These are phyloP conservation scores for Sinocyclocheilus grahami DNA, from an alignment of 2,113 vertebrate species.

Conservation along the genomic window DNA sequence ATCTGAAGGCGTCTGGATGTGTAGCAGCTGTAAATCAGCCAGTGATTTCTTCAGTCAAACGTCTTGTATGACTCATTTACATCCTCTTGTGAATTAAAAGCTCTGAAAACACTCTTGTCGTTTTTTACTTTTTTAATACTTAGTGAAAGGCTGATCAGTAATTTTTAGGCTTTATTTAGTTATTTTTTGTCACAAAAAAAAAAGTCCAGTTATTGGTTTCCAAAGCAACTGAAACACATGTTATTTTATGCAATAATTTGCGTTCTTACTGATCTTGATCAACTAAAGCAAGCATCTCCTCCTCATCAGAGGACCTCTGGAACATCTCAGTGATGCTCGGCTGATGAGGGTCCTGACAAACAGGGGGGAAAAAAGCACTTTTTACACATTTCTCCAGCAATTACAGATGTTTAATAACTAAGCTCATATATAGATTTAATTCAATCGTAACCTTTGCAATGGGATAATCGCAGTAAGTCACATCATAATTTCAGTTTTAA, in stretches of 20 bases:
- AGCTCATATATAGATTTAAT: no score
- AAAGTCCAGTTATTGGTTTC: not conserved
- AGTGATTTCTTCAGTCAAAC: not conserved
- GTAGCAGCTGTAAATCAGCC: not conserved
- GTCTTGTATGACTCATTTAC: constrained; percentile 66
- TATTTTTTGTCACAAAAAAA: not conserved
- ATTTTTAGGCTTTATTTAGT: not conserved
- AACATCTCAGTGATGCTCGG: constrained; percentile 85
- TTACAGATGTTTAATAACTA: not conserved
- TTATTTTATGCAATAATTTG: not conserved
- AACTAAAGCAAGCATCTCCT: constrained; percentile 16
- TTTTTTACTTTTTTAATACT: not conserved
- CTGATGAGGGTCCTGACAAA: constrained; percentile 77
- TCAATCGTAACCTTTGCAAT: no score
- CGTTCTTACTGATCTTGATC: not conserved
- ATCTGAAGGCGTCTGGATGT: not conserved
- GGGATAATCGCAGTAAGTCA: no score
- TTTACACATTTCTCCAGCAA: not conserved
- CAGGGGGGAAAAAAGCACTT: not conserved
- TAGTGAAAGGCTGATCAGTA: not conserved
- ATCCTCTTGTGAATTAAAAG: constrained; percentile 60
- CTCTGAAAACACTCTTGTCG: not conserved
- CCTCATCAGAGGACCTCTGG: constrained; percentile 78
- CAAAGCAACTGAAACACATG: not conserved
- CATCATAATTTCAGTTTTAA: no score